Percentiles rank a stretch among this genome's conserved stretches.
These are phyloP conservation scores for Phyllotreta striolata DNA, from an alignment of 2,888 invertebrate genomes.

Conservation along the genomic window DNA sequence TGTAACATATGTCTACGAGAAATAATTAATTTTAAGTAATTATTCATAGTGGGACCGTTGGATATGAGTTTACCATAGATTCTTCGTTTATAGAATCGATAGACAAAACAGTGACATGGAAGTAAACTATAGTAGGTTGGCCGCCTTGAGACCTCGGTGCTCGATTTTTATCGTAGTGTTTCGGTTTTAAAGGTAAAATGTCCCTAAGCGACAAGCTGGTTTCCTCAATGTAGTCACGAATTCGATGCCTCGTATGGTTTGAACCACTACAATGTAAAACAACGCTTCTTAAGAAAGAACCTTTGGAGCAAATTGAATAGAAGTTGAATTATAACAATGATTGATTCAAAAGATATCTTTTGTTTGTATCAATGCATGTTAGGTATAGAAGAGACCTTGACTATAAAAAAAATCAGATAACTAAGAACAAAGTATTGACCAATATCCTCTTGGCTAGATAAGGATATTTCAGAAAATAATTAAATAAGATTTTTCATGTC, in stretches of 20 bases:
- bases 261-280: conserved; percentile 43
- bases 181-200: conserved; percentile 83
- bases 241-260: conserved; percentile 43
- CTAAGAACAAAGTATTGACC: conserved; percentile 26
- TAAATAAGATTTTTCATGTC: conserved; percentile 16
- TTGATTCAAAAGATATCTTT: background rate
- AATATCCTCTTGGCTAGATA: conserved; percentile 19
- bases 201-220: conserved; percentile 81
- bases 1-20: conserved; percentile 84
- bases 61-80: conserved; percentile 77
- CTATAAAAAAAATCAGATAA: conserved; percentile 22
- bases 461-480: conserved; percentile 11
- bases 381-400: conserved; percentile 26
- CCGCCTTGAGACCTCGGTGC: conserved; percentile 87
- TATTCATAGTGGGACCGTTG: too few relatives aligned
- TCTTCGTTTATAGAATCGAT: conserved; percentile 96
- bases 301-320: conserved; percentile 7
- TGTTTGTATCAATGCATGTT: conserved; percentile 14
- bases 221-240: conserved; percentile 60
- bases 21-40: too few relatives aligned
- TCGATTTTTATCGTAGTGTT: conserved; percentile 89
- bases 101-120: conserved; percentile 89
- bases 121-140: conserved; percentile 88
- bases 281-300: background rate
- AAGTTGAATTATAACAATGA: background rate